Evolutionary conservation across 2,113 vertebrate genomes (phyloP), one percentile per base, ranked within the genome.

Genomic region (Corythoichthys haematopterus): DNA sequence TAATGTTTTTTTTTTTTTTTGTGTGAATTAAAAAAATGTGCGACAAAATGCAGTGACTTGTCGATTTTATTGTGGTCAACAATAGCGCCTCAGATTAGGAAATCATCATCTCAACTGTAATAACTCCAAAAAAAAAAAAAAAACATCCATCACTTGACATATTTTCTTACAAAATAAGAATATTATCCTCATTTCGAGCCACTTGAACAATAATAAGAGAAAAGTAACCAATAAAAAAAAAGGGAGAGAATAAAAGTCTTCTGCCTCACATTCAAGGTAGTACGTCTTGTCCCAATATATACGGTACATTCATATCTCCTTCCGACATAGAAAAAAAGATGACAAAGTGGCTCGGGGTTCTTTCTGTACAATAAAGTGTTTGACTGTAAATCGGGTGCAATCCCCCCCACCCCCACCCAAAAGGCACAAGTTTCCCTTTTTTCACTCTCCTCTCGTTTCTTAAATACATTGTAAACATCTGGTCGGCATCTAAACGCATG

Each of bases 391-490:
- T 96, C 88, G 93, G 93, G 94, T 94, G 94, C 94, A 65, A 96
- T 28, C 20, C 20, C 20, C 20, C 20, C 20, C 20, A 28, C 20
- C 20, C 20, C 20, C 20, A 28, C 20, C 20, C 20, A 97, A 96
- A 99, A 98, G 97, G 96, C 96, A 98, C 96, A 95, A 94, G 93
- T 95, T 96, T 97, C 95, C 95, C 95, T 96, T 96, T 94, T 97
- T 95, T 96, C 28, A 1, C 46, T 64, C 46, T 28, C 46, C 15
- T 35, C 47, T 64, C 11, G n/a, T 64, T 3, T 51, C 50, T 65
- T 38, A 98, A 97, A 96, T 97, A 98, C 95, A 97, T 95, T 98
- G 96, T 99, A 98, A 98, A 98, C 96, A 93, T 93, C 89, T 91
- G 20, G 20, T 33, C 5, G 33, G 35, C 91, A 92, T 97, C 94